Evolutionary conservation across 2,113 vertebrate genomes (phyloP), one percentile per base, ranked within the genome.

Genomic region (Antennarius striatus): DNA sequence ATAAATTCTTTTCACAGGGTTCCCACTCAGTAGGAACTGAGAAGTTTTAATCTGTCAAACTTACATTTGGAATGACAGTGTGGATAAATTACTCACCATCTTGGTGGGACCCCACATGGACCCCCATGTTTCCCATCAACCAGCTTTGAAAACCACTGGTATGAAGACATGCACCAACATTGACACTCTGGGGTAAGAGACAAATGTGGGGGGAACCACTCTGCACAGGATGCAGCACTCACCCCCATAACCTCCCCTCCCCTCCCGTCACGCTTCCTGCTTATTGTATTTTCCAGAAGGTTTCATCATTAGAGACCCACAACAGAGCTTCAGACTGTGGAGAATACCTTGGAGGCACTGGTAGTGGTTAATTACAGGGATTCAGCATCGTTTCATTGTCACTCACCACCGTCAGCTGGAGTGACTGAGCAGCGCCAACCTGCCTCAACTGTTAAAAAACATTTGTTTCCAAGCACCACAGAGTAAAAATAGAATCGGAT

Each of bases 331-430:
- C 69, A 68, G 73, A 69, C 69, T 62, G 53, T 29, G 0, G 14
- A 56, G 57, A 78, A 78, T 77, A 65, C 78, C 82, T 72, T 36
- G 66, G 57, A 75, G 85, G 75, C 74, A 56, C 62, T 68, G 14
- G 10, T 39, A 65, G 32, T 72, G 61, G 70, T 39, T 81, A 73
- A 81, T 85, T 82, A 87, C 61, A 77, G 67, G 63, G 70, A 75
- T 71, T 65, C 42, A 56, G 62, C 73, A 77, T 79, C 80, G 71
- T 78, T 84, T 80, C 46, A 65, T 45, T 64, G 53, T 79, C 77
- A 58, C 70, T 78, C 75, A 63, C 48, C 73, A 46, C 72, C 49
- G 58, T 57, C 9, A 12, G 56, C 72, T 79, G 57, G 87, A 82
- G 85, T 84, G 66, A 83, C 58, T 81, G 54, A 68, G 83, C 43